Conservation (phyloP, 2,888 invertebrate species). For the Lepidonotus clava region DNA sequence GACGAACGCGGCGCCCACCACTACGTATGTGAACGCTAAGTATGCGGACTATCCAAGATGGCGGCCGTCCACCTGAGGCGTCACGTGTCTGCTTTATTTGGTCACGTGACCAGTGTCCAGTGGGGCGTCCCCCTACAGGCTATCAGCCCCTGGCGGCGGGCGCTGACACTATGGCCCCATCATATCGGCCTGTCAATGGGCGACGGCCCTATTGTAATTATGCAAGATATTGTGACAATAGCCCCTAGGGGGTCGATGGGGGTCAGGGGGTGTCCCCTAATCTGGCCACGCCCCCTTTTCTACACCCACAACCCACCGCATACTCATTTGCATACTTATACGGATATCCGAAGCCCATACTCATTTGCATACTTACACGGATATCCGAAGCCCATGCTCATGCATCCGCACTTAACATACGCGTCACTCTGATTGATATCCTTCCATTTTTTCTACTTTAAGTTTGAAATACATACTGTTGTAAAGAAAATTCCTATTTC, state of each 20-base stretch:
- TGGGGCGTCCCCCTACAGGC: slow-evolving; percentile 4
- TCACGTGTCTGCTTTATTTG: slow-evolving; percentile 30
- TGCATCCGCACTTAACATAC: no score
- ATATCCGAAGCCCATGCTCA: no score
- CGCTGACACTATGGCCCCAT: not conserved
- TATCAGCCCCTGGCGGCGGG: not conserved
- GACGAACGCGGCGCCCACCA: not conserved
- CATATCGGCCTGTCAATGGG: not conserved
- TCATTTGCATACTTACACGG: slow-evolving; percentile 24
- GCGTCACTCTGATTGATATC: no score
- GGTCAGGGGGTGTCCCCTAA: slow-evolving; percentile 25
- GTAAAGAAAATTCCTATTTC: no score
- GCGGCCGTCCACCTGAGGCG: not conserved
- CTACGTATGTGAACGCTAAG: not conserved
- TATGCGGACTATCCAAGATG: slow-evolving; percentile 1
- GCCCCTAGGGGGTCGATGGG: slow-evolving; percentile 36
- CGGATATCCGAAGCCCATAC: no score
- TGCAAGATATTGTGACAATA: slow-evolving; percentile 50
- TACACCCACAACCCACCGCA: not conserved
- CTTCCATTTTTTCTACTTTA: no score
- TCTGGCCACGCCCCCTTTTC: slow-evolving; percentile 5
- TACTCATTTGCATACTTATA: not conserved
- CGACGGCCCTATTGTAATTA: slow-evolving; percentile 37
- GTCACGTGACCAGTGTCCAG: slow-evolving; percentile 23
- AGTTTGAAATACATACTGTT: no score